Conservation (phyloP, 30 jellyfish, hydroid and myxozoan genomes). For the Hydractinia symbiolongicarpus region DNA sequence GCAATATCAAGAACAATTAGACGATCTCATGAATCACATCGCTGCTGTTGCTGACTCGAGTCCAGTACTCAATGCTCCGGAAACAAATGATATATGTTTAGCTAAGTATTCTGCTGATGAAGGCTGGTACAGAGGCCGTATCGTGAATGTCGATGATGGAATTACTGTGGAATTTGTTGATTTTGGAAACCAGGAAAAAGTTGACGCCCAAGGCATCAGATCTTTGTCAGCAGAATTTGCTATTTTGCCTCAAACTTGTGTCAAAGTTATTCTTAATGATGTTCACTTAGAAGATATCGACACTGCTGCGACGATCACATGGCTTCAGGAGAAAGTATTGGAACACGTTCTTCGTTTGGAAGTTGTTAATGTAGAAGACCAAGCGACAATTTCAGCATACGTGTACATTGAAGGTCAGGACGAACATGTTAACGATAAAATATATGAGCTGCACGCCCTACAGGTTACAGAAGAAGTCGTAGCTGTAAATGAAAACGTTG, state of each 20-base stretch:
- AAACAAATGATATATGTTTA: constrained; percentile 28
- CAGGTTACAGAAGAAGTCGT: constrained; percentile 20
- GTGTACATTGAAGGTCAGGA: constrained; percentile 25
- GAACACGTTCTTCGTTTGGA: constrained; percentile 42
- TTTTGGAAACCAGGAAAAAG: constrained; percentile 44
- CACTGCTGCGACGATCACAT: constrained; percentile 21
- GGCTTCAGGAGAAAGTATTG: constrained; percentile 45
- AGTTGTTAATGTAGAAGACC: constrained; percentile 31
- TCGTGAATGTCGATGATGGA: constrained; percentile 7
- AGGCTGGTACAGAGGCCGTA: constrained; percentile 61
- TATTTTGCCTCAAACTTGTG: constrained; percentile 49
- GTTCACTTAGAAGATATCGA: constrained; percentile 59
- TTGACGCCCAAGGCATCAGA: constrained; percentile 23
- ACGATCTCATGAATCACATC: constrained; percentile 35
- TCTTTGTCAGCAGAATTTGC: constrained; percentile 27
- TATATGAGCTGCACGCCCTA: constrained; percentile 43
- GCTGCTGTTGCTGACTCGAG: constrained; percentile 31
- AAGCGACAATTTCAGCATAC: constrained; percentile 27
- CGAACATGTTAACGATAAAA: constrained; percentile 46
- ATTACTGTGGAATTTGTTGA: constrained; percentile 59
- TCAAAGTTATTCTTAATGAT: constrained; percentile 48
- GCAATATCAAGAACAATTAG: constrained; percentile 29
- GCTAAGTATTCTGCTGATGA: constrained; percentile 44
- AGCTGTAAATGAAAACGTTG: not conserved
- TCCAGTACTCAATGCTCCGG: constrained; percentile 18